phyloP scores from a whole-genome alignment of 2,888 invertebrate genomes.

The Prenolepis imparis region DNA sequence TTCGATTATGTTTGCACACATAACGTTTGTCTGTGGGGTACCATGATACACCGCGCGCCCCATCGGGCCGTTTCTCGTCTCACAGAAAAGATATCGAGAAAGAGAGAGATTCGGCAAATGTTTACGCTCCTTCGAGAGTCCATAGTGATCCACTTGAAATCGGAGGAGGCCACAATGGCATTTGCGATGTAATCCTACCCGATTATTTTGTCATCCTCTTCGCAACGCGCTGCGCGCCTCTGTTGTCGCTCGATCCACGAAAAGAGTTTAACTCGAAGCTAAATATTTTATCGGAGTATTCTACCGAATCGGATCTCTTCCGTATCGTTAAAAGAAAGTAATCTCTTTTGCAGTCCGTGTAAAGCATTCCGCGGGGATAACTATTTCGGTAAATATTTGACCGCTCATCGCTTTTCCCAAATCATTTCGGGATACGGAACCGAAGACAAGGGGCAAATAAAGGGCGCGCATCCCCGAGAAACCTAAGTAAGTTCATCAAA shows the following conservation, averaged over 20 bases:
- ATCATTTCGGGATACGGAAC: constrained; percentile 6
- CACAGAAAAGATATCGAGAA: constrained; percentile 31
- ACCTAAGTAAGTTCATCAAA: constrained; percentile 69
- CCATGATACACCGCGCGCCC: constrained; percentile 71
- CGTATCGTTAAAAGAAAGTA: not conserved
- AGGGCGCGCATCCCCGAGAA: constrained; percentile 33
- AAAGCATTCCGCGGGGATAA: constrained; percentile 17
- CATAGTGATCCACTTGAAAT: constrained; percentile 57
- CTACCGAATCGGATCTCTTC: constrained; percentile 2
- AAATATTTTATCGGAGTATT: constrained; percentile 46
- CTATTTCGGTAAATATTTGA: constrained; percentile 39
- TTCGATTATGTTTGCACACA: constrained; percentile 81
- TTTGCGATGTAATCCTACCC: constrained; percentile 41
- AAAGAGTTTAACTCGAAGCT: constrained; percentile 38
- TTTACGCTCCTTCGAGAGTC: constrained; percentile 72
- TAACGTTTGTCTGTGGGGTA: constrained; percentile 78
- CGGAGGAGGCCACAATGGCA: constrained; percentile 41
- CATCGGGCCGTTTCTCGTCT: constrained; percentile 43
- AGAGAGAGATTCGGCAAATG: constrained; percentile 72
- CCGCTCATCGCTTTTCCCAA: not conserved
- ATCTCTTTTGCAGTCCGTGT: not conserved
- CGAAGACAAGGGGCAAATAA: constrained; percentile 32
- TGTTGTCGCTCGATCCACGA: not conserved
- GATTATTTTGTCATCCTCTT: constrained; percentile 58
- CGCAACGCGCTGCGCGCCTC: not conserved